Base-by-base conservation (phyloP, 2,113 vertebrate species). In the Lanius collurio region DNA sequence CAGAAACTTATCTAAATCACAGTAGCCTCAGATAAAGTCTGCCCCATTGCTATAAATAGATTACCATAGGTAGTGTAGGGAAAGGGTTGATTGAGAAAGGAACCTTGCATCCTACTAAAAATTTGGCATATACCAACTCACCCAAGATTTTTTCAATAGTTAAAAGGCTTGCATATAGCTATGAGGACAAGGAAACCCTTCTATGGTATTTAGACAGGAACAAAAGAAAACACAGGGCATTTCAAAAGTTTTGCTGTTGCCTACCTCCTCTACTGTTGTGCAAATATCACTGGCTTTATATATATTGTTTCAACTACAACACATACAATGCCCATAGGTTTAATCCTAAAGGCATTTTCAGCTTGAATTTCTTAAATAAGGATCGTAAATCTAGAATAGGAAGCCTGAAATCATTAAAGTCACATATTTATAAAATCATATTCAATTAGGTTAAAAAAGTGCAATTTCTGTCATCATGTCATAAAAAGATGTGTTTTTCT, bases 391-490 rank as follows among this genome's bases (percentile, higher is more conserved):
- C 97, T 98, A 49, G 73, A 95, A 93, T 67, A 84, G 95, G 95
- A 98, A 97, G 93, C 97, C 98, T 98, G 97, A 98, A 98, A 98
- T 99, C 98, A 93, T 98, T 98, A 98, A 98, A 98, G 98, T 98
- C 98, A 98, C 98, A 98, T 98, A 98, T 99, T 98, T 98, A 98
- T 98, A 98, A 99, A 98, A 99, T 98, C 97, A 96, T 98, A 98
- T 98, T 98, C 97, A 99, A 99, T 99, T 99, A 98, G 97, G 98
- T 98, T 99, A 98, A 98, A 98, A 99, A 99, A 99, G 99, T 98
- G 98, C 98, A 99, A 99, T 99, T 99, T 99, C 99, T 99, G 99
- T 99, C 99, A 99, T 99, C 99, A 97, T 99, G 98, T 98, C 98
- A 98, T 99, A 99, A 99, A 99, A 99, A 99, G 98, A 99, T 98